These are phyloP conservation scores for Ciconia maguari DNA, from an alignment of 2,113 vertebrate genomes.

Conservation along the genomic window DNA sequence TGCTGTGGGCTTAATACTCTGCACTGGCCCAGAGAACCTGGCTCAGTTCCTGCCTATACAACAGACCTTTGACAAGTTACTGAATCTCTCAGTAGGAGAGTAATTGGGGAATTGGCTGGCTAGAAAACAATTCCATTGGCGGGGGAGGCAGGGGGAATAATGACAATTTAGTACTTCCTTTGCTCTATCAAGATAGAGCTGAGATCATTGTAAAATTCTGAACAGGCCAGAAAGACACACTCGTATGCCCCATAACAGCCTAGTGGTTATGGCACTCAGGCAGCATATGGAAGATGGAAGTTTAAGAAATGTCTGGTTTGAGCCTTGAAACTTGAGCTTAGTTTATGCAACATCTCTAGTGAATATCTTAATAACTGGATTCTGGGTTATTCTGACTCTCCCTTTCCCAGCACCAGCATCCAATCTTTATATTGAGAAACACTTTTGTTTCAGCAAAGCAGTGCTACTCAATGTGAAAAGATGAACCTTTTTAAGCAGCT, in stretches of 20 bases:
- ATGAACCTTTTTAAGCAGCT: neutral
- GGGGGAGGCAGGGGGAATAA: neutral
- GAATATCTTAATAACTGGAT: neutral
- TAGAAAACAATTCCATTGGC: neutral
- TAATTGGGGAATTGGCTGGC: neutral
- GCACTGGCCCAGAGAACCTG: neutral
- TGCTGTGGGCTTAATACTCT: neutral
- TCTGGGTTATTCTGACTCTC: neutral
- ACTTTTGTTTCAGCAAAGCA: neutral
- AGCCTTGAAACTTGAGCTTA: neutral
- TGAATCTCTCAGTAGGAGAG: neutral
- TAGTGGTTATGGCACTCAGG: rapidly evolving
- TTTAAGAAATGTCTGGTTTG: neutral
- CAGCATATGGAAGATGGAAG: neutral
- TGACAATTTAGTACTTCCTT: neutral
- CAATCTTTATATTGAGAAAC: neutral
- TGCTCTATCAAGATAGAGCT: neutral
- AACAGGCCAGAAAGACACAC: neutral
- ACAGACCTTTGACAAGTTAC: neutral
- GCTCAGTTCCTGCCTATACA: neutral
- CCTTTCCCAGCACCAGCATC: neutral
- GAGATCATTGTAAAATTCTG: neutral
- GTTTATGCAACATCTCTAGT: neutral
- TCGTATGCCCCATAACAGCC: rapidly evolving
- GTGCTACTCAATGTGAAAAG: neutral